Evolutionary conservation across 2,113 vertebrate genomes (phyloP).

Genomic region (Recurvirostra avosetta): DNA sequence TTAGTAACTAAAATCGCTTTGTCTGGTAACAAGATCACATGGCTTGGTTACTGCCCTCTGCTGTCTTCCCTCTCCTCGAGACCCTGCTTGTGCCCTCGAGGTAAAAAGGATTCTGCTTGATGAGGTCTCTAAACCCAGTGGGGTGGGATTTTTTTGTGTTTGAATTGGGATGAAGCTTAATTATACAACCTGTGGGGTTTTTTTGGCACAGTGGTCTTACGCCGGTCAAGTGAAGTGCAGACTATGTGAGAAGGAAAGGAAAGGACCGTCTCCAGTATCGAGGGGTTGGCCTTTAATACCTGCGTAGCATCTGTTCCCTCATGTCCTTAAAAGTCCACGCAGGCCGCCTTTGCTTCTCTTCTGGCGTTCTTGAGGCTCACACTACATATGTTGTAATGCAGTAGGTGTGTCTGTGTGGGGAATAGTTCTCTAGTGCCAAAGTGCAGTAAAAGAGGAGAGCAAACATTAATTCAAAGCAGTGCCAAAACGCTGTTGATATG

Average conservation of each 20-base stretch:
- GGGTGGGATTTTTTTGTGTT: neutral
- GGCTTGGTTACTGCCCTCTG: neutral
- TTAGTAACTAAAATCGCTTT: neutral
- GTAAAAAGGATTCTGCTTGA: neutral
- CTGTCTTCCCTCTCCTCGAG: neutral
- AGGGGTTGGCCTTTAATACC: neutral
- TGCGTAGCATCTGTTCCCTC: neutral
- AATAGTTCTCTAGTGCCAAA: conserved; percentile 16
- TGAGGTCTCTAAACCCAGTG: neutral
- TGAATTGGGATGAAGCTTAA: neutral
- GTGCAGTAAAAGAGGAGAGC: conserved; percentile 23
- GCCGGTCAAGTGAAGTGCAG: neutral
- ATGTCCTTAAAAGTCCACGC: neutral
- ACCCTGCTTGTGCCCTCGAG: neutral
- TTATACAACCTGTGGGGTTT: neutral
- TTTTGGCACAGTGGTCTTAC: neutral
- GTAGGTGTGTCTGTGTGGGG: conserved; percentile 49
- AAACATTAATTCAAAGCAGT: conserved; percentile 29
- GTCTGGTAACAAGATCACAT: neutral
- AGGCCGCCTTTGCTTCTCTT: neutral
- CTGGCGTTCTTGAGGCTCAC: neutral
- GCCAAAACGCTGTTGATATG: neutral
- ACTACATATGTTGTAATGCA: neutral
- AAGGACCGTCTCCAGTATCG: neutral
- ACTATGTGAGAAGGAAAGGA: neutral